A percentile compares a stretch with the other conserved stretches of the same genome.
Conservation (phyloP, 2,797 vertebrate species). For the Brachyrhaphis roseni region DNA sequence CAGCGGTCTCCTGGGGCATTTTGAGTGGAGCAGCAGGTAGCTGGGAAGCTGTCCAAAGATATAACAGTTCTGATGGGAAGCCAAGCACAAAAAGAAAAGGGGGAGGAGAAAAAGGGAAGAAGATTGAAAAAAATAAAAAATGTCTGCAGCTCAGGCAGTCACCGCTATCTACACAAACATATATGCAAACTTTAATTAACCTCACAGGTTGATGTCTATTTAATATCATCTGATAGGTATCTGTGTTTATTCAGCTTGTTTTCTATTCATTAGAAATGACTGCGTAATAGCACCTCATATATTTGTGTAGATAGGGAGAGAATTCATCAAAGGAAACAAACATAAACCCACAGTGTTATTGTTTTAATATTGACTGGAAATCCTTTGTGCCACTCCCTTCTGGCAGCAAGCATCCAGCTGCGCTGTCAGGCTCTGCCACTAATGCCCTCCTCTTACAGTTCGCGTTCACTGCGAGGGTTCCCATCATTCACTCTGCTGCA, state of each 20-base stretch:
- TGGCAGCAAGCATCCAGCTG: constrained; percentile 43
- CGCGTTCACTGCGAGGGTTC: constrained; percentile 41
- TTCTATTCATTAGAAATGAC: constrained; percentile 12
- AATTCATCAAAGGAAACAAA: constrained; percentile 1
- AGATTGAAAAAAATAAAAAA: constrained; percentile 16
- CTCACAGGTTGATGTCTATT: constrained; percentile 39
- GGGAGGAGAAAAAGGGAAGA: constrained; percentile 30
- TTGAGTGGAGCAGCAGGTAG: constrained; percentile 77
- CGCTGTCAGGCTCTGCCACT: constrained; percentile 37
- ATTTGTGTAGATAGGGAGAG: constrained; percentile 23
- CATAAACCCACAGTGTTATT: constrained; percentile 9
- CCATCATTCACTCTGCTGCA: constrained; percentile 51
- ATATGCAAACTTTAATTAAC: constrained; percentile 44
- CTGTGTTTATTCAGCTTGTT: constrained; percentile 12
- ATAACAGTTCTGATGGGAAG: constrained; percentile 71
- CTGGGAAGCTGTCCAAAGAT: constrained; percentile 72
- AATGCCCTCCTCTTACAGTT: constrained; percentile 6
- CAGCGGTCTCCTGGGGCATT: constrained; percentile 49
- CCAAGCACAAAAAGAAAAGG: constrained; percentile 69
- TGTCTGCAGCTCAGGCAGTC: constrained; percentile 35
- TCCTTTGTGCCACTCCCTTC: constrained; percentile 53
- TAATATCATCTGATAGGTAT: constrained; percentile 5
- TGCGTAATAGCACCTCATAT: constrained; percentile 24
- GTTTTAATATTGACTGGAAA: constrained; percentile 31
- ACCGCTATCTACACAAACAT: constrained; percentile 48